These are phyloP conservation scores for Therioaphis trifolii DNA, from an alignment of 2,888 invertebrate species.

Conservation along the genomic window DNA sequence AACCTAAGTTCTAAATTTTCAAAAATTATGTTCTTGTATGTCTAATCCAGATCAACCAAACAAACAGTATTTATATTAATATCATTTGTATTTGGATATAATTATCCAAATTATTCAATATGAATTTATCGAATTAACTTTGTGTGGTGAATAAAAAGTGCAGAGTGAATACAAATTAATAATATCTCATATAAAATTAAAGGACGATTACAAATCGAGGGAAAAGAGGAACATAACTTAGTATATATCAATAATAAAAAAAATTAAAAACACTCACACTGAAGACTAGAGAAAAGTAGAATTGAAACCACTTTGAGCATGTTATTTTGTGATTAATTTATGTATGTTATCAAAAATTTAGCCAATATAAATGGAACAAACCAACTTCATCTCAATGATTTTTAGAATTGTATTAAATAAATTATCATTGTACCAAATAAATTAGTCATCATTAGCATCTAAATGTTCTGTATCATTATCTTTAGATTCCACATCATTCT, in stretches of 20 bases:
- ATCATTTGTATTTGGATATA: neutral
- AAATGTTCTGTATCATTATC: constrained; percentile 36
- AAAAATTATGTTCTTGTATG: neutral
- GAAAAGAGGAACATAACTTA: constrained; percentile 54
- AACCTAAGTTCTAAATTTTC: too few species aligned
- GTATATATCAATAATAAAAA: constrained; percentile 42
- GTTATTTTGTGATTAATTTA: constrained; percentile 53
- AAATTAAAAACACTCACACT: constrained; percentile 47
- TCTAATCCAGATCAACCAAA: constrained; percentile 10
- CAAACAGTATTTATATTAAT: neutral
- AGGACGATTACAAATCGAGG: constrained; percentile 38
- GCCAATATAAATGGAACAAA: constrained; percentile 40
- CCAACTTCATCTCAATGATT: constrained; percentile 22
- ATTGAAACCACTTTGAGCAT: constrained; percentile 60
- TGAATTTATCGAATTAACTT: constrained; percentile 27
- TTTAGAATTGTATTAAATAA: constrained; percentile 32
- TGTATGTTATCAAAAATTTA: constrained; percentile 42
- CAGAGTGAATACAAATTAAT: constrained; percentile 30
- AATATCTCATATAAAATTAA: constrained; percentile 45
- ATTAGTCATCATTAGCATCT: constrained; percentile 40
- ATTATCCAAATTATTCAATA: constrained; percentile 13
- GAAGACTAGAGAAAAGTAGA: constrained; percentile 62
- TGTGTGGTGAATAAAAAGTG: constrained; percentile 51
- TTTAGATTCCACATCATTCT: constrained; percentile 43
- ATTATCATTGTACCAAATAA: constrained; percentile 15